Conservation (phyloP, 2,888 invertebrate genomes). For the Amiota communis region DNA sequence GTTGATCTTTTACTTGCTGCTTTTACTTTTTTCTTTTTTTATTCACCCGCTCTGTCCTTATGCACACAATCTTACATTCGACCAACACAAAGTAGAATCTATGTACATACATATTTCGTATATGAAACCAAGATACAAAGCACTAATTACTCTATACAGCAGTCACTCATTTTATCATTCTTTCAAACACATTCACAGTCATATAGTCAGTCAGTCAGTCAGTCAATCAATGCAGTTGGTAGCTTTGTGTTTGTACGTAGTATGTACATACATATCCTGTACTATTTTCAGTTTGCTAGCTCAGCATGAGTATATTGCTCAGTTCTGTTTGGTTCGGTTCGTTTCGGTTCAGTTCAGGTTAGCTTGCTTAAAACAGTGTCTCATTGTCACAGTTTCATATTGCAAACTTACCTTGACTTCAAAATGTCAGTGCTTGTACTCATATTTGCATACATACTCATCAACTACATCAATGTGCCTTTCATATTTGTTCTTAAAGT, state of each 20-base stretch:
- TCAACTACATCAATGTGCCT: background rate
- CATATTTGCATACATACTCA: no score
- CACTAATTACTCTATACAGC: background rate
- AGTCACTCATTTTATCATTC: no score
- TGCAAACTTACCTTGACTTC: constrained; percentile 1
- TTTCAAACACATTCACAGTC: no score
- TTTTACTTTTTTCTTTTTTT: background rate
- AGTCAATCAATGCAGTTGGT: background rate
- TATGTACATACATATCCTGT: constrained; percentile 21
- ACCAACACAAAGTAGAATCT: no score
- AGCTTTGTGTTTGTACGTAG: background rate
- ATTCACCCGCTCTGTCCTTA: no score
- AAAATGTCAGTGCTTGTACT: background rate
- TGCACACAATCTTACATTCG: no score
- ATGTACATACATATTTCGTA: no score
- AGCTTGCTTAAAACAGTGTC: no score
- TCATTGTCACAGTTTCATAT: background rate
- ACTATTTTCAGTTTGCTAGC: background rate
- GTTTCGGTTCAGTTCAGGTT: no score
- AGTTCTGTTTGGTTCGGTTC: no score
- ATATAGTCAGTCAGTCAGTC: background rate
- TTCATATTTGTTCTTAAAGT: background rate
- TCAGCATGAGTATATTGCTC: background rate
- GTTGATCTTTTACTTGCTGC: constrained; percentile 15
- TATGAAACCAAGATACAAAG: no score